phyloP scores from a whole-genome alignment of 2,888 invertebrate genomes.

The Calameuta pallipes region DNA sequence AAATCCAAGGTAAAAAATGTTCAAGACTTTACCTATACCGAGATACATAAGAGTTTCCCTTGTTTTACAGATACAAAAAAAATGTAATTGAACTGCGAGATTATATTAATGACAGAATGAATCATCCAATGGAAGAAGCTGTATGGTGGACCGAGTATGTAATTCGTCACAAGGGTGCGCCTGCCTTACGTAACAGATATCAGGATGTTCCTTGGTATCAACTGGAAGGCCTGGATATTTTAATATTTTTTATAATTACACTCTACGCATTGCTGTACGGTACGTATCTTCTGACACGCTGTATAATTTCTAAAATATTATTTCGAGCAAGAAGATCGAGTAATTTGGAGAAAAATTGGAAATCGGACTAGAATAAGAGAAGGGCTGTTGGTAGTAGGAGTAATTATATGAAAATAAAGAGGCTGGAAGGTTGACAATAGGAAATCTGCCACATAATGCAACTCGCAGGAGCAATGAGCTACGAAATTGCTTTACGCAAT shows the following conservation, averaged over 20 bases:
- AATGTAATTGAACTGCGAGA: constrained; percentile 6
- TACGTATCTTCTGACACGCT: background rate
- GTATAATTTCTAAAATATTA: background rate
- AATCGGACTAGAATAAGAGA: background rate
- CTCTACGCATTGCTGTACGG: background rate
- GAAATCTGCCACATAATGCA: constrained; percentile 11
- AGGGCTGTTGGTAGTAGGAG: background rate
- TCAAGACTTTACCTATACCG: background rate
- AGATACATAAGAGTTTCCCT: background rate
- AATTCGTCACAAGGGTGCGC: constrained; percentile 16
- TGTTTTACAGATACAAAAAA: constrained; percentile 11
- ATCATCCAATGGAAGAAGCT: constrained; percentile 14
- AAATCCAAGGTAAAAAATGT: constrained; percentile 7
- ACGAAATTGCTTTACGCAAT: constrained; percentile 56
- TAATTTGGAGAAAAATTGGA: background rate
- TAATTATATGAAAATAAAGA: background rate
- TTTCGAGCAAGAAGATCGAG: background rate
- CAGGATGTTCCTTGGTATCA: constrained; percentile 10
- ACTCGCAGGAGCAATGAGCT: constrained; percentile 49
- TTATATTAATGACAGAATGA: background rate
- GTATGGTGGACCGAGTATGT: constrained; percentile 18
- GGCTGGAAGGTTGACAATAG: background rate
- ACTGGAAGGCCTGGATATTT: constrained; percentile 6
- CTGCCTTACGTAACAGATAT: constrained; percentile 6
- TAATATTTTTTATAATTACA: background rate